Evolutionary conservation across 2,113 vertebrate species (phyloP), one percentile per base, ranked within the genome.

Genomic region (Psephotus haematonotus): DNA sequence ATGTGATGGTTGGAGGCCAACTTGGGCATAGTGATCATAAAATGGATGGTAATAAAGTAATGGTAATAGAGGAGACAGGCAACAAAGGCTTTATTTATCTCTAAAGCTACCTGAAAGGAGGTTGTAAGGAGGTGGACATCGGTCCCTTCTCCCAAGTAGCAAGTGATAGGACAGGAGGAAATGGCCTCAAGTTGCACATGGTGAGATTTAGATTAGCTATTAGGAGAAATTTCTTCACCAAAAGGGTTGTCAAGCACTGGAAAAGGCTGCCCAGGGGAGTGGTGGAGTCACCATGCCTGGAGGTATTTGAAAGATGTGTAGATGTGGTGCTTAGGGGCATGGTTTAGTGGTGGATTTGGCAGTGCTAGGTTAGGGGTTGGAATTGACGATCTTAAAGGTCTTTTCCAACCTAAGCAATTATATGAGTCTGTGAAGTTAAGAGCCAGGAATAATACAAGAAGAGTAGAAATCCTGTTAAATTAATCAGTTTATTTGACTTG

Each of bases 381-480:
- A 41, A 18, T 24, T 8, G 28, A 44, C 71, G 28, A 65, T 88
- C 17, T 65, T 82, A n/a, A 70, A 71, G 14, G 50, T 82, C 20
- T 78, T 88, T 92, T 65, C 57, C 64, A 92, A 17, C 33, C 20
- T 67, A 47, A 43, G 71, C n/a, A 25, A 29, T 57, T 37, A 12
- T 19, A 49, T 64, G 17, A 53, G 52, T 85, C 28, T 75, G 6
- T 57, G 39, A 87, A 82, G 31, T 85, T 72, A 68, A 69, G 47
- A 94, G 11, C 46, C 31, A 65, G 76, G 20, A 94, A 70, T 70
- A 41, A 77, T 63, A 68, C 6, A 52, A 81, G 6, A 20, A 81
- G n/a, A 86, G 19, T 65, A 29, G 82, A 97, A 93, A 80, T 85
- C n/a, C 44, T 60, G 7, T 72, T 82, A 63, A 93, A 70, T 90